Conservation (phyloP, 2,113 vertebrate species). For the Stegastes partitus region DNA sequence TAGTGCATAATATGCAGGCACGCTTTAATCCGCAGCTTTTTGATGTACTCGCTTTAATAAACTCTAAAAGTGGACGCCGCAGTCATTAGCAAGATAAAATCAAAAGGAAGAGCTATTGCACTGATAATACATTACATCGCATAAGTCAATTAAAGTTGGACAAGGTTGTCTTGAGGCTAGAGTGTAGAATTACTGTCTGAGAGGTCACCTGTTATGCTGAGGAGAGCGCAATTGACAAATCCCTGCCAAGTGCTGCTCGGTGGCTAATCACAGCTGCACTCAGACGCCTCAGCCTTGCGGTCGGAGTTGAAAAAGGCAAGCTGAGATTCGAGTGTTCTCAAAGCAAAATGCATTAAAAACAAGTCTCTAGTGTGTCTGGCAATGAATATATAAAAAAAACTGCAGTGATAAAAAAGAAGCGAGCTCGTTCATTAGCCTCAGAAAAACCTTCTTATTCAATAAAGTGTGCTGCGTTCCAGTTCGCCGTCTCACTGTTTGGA, state of each 20-base stretch:
- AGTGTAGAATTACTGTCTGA: slow-evolving; percentile 19
- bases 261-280: slow-evolving; percentile 35
- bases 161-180: slow-evolving; percentile 1
- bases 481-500: slow-evolving; percentile 17
- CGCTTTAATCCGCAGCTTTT: background rate
- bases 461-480: background rate
- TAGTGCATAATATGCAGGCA: background rate
- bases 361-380: background rate
- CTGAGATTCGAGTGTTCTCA: background rate
- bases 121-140: background rate
- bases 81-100: background rate
- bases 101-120: background rate
- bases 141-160: background rate
- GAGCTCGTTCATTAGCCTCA: background rate
- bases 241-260: slow-evolving; percentile 17
- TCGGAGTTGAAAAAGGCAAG: background rate
- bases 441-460: background rate
- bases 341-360: background rate
- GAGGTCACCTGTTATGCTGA: slow-evolving; percentile 12
- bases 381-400: background rate
- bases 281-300: background rate
- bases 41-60: slow-evolving; percentile 1
- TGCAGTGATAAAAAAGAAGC: background rate
- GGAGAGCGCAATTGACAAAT: slow-evolving; percentile 12
- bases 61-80: background rate